Conservation (phyloP, 2,113 vertebrate species). For the Dicerorhinus sumatrensis region DNA sequence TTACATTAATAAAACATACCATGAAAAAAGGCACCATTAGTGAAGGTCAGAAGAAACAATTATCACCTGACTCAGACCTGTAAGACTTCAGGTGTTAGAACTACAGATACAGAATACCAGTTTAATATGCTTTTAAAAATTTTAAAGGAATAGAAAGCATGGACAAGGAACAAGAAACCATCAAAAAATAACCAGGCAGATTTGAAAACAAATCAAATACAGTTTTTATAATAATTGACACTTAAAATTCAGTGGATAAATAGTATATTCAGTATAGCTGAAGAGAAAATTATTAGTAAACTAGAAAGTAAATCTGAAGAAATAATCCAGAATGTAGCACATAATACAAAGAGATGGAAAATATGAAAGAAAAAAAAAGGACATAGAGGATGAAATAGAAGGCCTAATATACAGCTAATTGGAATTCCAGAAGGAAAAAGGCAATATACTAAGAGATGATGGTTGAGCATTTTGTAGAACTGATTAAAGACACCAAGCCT, state of each 20-base stretch:
- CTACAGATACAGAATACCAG: background rate
- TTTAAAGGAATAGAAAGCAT: background rate
- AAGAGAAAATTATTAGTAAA: slow-evolving; percentile 11
- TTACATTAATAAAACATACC: background rate
- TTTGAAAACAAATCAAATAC: slow-evolving; percentile 17
- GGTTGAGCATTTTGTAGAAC: background rate
- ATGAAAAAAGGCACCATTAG: background rate
- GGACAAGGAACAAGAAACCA: background rate
- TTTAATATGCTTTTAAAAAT: background rate
- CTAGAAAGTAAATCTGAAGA: background rate
- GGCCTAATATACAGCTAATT: background rate
- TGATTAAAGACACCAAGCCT: background rate
- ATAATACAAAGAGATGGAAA: background rate
- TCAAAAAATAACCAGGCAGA: background rate
- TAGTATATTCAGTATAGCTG: background rate
- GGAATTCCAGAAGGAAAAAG: background rate
- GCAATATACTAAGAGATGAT: background rate
- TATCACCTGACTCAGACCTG: background rate
- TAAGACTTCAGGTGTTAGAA: background rate
- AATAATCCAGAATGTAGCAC: background rate
- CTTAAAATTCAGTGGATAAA: slow-evolving; percentile 20
- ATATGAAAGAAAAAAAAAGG: background rate
- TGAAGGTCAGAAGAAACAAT: slow-evolving; percentile 8
- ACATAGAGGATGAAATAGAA: background rate
- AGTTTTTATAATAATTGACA: background rate